Percentiles rank a stretch among this genome's conserved stretches.
These are phyloP conservation scores for Cynopterus brachyotis DNA, from an alignment of 2,113 vertebrate species.

Conservation along the genomic window DNA sequence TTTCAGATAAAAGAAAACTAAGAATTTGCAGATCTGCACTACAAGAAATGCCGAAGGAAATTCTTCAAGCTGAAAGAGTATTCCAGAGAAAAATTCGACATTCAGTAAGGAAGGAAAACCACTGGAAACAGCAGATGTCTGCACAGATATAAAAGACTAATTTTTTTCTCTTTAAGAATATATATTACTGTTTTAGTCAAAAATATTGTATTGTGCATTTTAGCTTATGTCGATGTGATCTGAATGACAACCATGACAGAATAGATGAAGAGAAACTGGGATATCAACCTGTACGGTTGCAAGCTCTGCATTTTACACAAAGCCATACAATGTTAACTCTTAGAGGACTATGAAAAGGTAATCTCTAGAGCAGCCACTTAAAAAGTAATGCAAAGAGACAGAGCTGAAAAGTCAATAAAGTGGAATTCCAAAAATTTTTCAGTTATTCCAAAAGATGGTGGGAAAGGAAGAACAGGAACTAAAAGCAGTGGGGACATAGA, in stretches of 20 bases:
- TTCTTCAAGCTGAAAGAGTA: background rate
- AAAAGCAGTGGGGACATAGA: background rate
- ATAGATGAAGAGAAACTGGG: background rate
- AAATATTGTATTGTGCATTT: background rate
- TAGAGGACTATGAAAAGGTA: background rate
- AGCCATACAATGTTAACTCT: background rate
- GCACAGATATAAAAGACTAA: background rate
- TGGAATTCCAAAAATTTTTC: background rate
- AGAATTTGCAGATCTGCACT: background rate
- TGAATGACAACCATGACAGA: background rate
- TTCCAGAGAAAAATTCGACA: background rate
- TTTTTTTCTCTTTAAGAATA: background rate
- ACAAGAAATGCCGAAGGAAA: background rate
- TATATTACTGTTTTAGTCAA: background rate
- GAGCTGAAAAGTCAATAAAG: background rate
- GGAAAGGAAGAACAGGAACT: background rate
- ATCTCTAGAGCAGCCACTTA: background rate
- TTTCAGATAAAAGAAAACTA: background rate
- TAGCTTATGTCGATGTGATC: background rate
- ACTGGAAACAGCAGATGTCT: background rate
- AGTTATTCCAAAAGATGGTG: background rate
- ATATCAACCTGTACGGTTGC: background rate
- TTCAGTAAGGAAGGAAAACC: background rate
- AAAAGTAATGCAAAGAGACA: background rate
- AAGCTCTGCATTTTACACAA: background rate